Percentiles rank a stretch among this genome's conserved stretches.
Conservation (phyloP, 2,797 vertebrate species). For the Leptoclinus maculatus region DNA sequence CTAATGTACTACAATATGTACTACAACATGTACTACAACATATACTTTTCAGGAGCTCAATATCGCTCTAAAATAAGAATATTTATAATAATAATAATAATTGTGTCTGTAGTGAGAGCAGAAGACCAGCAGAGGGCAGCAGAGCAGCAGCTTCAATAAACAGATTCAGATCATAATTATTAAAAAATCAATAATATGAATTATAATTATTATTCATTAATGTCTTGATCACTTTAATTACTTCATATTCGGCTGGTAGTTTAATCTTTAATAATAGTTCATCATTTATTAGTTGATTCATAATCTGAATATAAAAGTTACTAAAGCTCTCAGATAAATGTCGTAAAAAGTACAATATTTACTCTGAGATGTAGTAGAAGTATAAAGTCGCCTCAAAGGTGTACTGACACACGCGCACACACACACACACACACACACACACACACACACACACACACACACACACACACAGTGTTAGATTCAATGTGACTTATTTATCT, state of each 20-base stretch:
- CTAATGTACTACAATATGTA: too few relatives aligned
- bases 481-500: too few relatives aligned
- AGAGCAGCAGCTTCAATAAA: not conserved
- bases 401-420: not conserved
- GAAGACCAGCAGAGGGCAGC: not conserved
- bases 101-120: not conserved
- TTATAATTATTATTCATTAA: not conserved
- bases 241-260: not conserved
- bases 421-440: too few relatives aligned
- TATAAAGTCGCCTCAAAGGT: not conserved
- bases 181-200: too few relatives aligned
- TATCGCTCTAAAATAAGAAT: too few relatives aligned
- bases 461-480: too few relatives aligned
- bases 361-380: not conserved
- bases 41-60: too few relatives aligned
- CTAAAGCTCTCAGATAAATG: not conserved
- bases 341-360: not conserved
- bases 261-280: not conserved
- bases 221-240: not conserved
- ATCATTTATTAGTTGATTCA: not conserved
- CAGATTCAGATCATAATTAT: too few relatives aligned
- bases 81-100: too few relatives aligned
- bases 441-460: too few relatives aligned
- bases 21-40: too few relatives aligned
- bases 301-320: not conserved